These are phyloP conservation scores for Ceratina australensis DNA, from an alignment of 1,140 invertebrate genomes.

Conservation along the genomic window DNA sequence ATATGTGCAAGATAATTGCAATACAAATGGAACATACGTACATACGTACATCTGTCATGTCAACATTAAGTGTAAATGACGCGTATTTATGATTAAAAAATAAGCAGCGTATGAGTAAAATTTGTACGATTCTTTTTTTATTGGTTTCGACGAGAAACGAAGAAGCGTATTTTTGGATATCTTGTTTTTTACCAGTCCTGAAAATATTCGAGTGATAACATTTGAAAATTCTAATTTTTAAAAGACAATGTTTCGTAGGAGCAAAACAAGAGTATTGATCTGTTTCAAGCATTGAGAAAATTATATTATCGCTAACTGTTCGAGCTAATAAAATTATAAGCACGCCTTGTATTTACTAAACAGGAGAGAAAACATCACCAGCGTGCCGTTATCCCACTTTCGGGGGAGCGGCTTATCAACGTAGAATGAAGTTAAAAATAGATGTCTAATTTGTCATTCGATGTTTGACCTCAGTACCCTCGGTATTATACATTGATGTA, in stretches of 20 bases:
- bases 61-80: background rate
- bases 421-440: slow-evolving; percentile 36
- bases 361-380: background rate
- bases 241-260: background rate
- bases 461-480: background rate
- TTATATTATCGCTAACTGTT: background rate
- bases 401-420: slow-evolving; percentile 37
- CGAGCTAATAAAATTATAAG: background rate
- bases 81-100: background rate
- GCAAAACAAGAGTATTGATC: background rate
- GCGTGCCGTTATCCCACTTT: slow-evolving; percentile 19
- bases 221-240: background rate
- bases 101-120: background rate
- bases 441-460: background rate
- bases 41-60: background rate
- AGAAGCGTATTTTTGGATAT: background rate
- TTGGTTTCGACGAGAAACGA: background rate
- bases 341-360: background rate
- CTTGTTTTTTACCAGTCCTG: no score
- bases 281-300: background rate
- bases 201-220: background rate
- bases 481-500: slow-evolving; percentile 8
- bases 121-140: background rate
- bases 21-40: background rate
- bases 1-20: background rate